Evolutionary conservation across 92 coral and sea anemone genomes (phyloP), one percentile per base, ranked within the genome.

Genomic region (Palythoa grandis): DNA sequence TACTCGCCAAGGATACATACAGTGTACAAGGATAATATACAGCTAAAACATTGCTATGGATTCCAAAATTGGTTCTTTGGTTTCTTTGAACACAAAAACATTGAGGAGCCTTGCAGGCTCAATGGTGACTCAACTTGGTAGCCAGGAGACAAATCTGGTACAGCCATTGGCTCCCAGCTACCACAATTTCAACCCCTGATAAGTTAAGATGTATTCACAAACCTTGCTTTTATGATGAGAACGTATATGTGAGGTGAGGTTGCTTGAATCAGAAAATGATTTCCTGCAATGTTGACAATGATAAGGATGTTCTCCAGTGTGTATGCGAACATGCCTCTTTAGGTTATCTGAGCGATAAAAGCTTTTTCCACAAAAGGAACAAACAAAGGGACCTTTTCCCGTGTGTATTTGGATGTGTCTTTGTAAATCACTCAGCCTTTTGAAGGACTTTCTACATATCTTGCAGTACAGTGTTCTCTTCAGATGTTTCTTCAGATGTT

Each of bases 281-380:
- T 57, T 78, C 56, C 70, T 8, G 29, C 83, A 78, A 29, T 57
- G 54, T 13, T 78, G 29, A 29, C 83, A 78, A 1, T 24, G 24
- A 16, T 56, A 78, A 6, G 83, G 83, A 12, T 14, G 25, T 35
- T 78, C 83, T 17, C 24, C 60, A 6, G 83, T 58, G 9, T 78
- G 83, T 78, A 78, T 78, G 25, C 83, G 83, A n/a, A 78, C 52
- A 29, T 78, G 83, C 7, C 83, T 78, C 43, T 12, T 60, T 4
- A 58, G 83, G 70, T 38, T 56, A 78, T 57, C 48, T 5, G 70
- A 8, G 29, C 70, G 24, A 9, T 7, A 38, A 78, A 78, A 78
- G n/a, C 52, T 11, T 11, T 78, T 78, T 22, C 52, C 52, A 25
- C 83, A 78, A 11, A 23, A 11, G 16, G 53, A 9, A 60, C 83